These are phyloP conservation scores for Megalopta genalis DNA, from an alignment of 1,140 invertebrate genomes.

Conservation along the genomic window DNA sequence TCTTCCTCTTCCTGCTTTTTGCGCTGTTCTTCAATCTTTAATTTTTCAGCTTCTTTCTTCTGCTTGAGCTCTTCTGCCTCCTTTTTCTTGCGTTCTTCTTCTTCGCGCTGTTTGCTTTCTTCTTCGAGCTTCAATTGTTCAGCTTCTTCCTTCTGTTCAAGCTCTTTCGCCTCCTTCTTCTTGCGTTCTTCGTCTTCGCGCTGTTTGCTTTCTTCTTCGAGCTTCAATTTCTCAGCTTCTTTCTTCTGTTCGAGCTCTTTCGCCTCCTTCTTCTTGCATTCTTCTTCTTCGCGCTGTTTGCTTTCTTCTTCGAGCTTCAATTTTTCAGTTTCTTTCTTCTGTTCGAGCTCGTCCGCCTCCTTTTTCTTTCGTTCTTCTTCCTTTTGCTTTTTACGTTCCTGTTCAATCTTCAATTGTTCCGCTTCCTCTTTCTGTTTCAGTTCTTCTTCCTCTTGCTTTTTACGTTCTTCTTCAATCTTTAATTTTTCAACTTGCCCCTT, in stretches of 20 bases:
- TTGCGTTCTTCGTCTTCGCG: slow-evolving; percentile 30
- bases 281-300: slow-evolving; percentile 37
- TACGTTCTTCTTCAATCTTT: background rate
- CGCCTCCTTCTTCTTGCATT: slow-evolving; percentile 37
- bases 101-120: slow-evolving; percentile 53
- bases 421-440: slow-evolving; percentile 34
- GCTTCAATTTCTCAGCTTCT: slow-evolving; percentile 29
- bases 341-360: slow-evolving; percentile 21
- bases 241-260: slow-evolving; percentile 36
- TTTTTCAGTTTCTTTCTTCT: slow-evolving; percentile 47
- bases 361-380: slow-evolving; percentile 29
- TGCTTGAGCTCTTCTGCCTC: background rate
- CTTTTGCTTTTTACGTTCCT: slow-evolving; percentile 15
- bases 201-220: slow-evolving; percentile 36
- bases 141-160: slow-evolving; percentile 34
- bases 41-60: background rate
- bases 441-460: slow-evolving; percentile 52
- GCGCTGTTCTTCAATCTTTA: slow-evolving; percentile 27
- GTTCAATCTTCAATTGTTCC: slow-evolving; percentile 26
- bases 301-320: slow-evolving; percentile 33
- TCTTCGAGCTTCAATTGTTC: slow-evolving; percentile 46
- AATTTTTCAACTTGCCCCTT: slow-evolving; percentile 33
- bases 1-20: slow-evolving; percentile 30
- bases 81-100: slow-evolving; percentile 47
- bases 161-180: slow-evolving; percentile 36